Evolutionary conservation across 2,797 vertebrate species (phyloP).

Genomic region (Chiroxiphia lanceolata): DNA sequence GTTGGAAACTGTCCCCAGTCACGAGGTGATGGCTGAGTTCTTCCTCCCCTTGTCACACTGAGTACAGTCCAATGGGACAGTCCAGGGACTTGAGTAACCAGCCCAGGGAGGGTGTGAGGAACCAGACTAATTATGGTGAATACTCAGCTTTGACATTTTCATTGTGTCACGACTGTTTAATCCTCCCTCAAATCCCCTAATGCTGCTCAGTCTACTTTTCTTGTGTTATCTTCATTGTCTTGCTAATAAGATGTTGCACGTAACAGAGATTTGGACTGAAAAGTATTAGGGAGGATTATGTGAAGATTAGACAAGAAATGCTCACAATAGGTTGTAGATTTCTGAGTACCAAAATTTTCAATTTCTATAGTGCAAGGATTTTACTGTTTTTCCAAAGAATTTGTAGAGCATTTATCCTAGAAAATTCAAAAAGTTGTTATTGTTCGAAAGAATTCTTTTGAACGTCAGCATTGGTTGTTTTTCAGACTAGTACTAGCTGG

Average conservation of each 20-base stretch:
- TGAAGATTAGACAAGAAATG: slow-evolving; percentile 44
- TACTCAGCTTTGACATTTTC: neutral
- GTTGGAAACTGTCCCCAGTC: neutral
- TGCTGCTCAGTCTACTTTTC: slow-evolving; percentile 1
- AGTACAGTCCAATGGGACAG: neutral
- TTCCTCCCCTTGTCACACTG: accelerated
- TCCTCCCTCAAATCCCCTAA: slow-evolving; percentile 31
- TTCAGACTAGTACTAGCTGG: neutral
- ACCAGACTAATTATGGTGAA: neutral
- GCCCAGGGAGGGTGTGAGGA: neutral
- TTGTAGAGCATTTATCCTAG: neutral
- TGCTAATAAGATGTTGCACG: slow-evolving; percentile 35
- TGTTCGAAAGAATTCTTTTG: neutral
- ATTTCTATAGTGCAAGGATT: neutral
- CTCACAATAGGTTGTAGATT: neutral
- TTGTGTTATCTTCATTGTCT: slow-evolving; percentile 46
- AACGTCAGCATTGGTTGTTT: neutral
- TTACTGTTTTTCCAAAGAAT: neutral
- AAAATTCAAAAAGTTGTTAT: neutral
- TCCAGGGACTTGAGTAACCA: neutral
- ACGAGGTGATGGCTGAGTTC: neutral
- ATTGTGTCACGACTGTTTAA: slow-evolving; percentile 40
- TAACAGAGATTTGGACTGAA: slow-evolving; percentile 52
- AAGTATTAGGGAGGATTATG: slow-evolving; percentile 65
- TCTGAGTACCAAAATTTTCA: neutral